Evolutionary conservation across 2,888 invertebrate species (phyloP), one percentile per base, ranked within the genome.

Genomic region (Ephialtes manifestator): DNA sequence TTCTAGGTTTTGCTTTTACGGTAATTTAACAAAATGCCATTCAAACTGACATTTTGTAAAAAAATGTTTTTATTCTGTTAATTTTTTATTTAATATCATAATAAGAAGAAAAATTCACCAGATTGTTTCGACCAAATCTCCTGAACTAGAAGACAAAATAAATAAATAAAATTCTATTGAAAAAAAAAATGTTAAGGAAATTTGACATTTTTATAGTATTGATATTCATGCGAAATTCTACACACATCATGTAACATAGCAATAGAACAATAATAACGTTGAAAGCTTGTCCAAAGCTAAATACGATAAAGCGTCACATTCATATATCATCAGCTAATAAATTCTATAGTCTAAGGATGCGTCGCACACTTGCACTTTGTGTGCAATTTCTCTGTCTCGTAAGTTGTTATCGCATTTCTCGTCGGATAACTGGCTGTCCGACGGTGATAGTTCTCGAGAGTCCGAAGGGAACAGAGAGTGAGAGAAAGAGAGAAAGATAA

Each of bases 211-310:
- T 8, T 24, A 55, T 55, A 43, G 55, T 65, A 70, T 43, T 48
- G 13, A 46, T 28, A 55, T 58, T 20, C 81, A 75, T 75, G 81
- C 75, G 4, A 24, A 43, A 68, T 28, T 70, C 67, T 68, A 75
- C 51, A 35, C 13, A 81, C 28, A 70, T 60, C 39, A 70, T 75
- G 11, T 39, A 39, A 75, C 51, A 70, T 20, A 71, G 71, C 48
- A 39, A 48, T 51, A 28, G 31, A 60, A 71, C 20, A 51, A 53
- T 11, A 43, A 43, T 60, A 10, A 75, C 18, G 20, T 18, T 63
- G 46, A 31, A 75, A 63, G 75, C 75, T 75, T 31, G 48, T 24
- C 48, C 11, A 10, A 20, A 48, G 63, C 43, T 24, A 46, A 63
- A 60, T 63, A 63, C 48, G 31, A 75, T 48, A 51, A 58, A 77